Evolutionary conservation across 2,797 vertebrate genomes (phyloP).

Genomic region (Eospalax fontanierii): DNA sequence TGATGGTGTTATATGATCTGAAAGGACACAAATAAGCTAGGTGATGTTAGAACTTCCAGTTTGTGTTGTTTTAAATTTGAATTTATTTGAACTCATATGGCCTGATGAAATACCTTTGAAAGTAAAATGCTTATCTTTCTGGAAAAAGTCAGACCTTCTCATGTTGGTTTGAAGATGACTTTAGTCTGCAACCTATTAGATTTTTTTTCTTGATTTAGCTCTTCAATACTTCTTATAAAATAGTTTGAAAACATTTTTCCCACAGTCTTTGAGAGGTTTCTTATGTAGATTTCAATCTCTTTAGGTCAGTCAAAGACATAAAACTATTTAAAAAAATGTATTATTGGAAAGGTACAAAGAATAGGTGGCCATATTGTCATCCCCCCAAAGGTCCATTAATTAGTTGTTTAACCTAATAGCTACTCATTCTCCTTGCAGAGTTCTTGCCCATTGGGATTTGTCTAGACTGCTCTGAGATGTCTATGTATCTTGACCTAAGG

Average conservation of each 20-base stretch:
- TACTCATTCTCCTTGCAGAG: not conserved
- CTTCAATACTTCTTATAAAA: conserved; percentile 44
- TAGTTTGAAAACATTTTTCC: conserved; percentile 16
- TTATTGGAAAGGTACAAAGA: conserved; percentile 32
- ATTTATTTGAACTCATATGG: conserved; percentile 36
- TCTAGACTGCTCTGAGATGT: not conserved
- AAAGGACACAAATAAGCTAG: not conserved
- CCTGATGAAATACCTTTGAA: conserved; percentile 17
- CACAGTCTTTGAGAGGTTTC: conserved; percentile 38
- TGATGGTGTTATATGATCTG: not conserved
- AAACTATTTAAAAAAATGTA: not conserved
- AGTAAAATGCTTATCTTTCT: conserved; percentile 11
- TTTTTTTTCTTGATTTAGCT: conserved; percentile 56
- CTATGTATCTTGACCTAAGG: not conserved
- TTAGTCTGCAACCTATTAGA: conserved; percentile 14
- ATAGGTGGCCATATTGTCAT: not conserved
- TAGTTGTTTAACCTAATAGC: not conserved
- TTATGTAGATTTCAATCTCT: not conserved
- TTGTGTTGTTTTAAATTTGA: not conserved
- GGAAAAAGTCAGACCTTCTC: not conserved
- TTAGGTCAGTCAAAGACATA: not conserved
- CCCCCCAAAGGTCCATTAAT: not conserved
- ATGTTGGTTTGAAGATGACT: not conserved
- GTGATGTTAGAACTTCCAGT: not conserved
- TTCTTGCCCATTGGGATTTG: conserved; percentile 13